These are phyloP conservation scores for Prinia subflava DNA, from an alignment of 2,113 vertebrate species.

Conservation along the genomic window DNA sequence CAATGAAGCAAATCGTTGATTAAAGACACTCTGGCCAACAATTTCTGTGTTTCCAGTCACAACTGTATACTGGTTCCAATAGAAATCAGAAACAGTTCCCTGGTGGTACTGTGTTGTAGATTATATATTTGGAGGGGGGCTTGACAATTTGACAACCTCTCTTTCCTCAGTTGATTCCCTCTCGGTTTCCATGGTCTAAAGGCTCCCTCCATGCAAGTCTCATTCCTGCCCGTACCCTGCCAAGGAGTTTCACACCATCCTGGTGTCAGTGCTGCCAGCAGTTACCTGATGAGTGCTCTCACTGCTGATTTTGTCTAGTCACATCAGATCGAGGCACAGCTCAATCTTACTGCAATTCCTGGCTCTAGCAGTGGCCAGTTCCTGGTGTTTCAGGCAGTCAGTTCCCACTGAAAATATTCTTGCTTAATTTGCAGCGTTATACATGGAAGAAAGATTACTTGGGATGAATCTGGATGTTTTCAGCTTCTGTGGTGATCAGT, in stretches of 20 bases:
- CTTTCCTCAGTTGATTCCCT: background rate
- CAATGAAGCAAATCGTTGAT: background rate
- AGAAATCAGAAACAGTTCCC: constrained; percentile 1
- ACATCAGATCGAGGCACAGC: background rate
- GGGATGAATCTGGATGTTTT: background rate
- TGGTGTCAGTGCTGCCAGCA: background rate
- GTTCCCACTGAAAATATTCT: background rate
- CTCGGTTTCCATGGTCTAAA: background rate
- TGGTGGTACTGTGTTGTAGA: background rate
- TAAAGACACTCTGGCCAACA: background rate
- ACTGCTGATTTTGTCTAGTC: background rate
- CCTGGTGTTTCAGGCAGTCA: background rate
- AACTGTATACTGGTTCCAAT: background rate
- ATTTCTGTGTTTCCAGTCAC: background rate
- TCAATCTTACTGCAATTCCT: background rate
- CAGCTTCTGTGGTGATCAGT: background rate
- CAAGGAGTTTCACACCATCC: background rate
- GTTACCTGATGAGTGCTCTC: background rate
- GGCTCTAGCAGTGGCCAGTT: background rate
- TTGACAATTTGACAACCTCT: background rate
- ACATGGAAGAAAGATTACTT: background rate
- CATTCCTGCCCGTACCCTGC: background rate
- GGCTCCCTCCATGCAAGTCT: background rate
- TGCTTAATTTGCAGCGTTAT: background rate
- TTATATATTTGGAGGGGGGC: background rate